These are phyloP conservation scores for Larimichthys crocea DNA, from an alignment of 2,113 vertebrate species.

Conservation along the genomic window DNA sequence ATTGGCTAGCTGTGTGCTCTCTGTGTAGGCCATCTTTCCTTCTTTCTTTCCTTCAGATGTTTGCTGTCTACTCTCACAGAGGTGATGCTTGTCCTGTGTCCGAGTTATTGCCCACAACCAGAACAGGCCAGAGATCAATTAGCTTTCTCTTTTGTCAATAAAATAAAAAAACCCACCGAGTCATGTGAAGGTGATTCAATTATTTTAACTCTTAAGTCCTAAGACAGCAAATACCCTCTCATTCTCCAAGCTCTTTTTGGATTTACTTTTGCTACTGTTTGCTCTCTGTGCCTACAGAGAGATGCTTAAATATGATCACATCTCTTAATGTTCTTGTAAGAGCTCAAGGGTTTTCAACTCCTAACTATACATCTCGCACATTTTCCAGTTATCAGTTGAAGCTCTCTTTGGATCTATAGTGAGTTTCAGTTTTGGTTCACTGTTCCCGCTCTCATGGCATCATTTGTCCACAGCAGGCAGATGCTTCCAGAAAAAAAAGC, in stretches of 20 bases:
- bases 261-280: neutral
- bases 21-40: too few relatives aligned
- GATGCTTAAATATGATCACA: neutral
- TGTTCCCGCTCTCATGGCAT: too few relatives aligned
- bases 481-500: too few relatives aligned
- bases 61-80: neutral
- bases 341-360: neutral
- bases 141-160: neutral
- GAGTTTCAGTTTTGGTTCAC: too few relatives aligned
- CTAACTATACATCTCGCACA: too few relatives aligned
- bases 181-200: neutral
- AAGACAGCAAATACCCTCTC: neutral
- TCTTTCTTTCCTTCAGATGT: neutral
- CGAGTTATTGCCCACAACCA: neutral
- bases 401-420: too few relatives aligned
- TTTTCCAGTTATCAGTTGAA: too few relatives aligned
- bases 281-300: neutral
- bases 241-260: neutral
- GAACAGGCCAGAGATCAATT: slow-evolving; percentile 14
- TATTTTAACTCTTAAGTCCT: neutral
- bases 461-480: too few relatives aligned
- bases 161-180: neutral
- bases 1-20: neutral
- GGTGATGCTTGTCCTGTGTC: neutral
- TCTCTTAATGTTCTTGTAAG: neutral